Conservation (phyloP, 2,888 invertebrate genomes). For the Drosophila multiciliata region DNA sequence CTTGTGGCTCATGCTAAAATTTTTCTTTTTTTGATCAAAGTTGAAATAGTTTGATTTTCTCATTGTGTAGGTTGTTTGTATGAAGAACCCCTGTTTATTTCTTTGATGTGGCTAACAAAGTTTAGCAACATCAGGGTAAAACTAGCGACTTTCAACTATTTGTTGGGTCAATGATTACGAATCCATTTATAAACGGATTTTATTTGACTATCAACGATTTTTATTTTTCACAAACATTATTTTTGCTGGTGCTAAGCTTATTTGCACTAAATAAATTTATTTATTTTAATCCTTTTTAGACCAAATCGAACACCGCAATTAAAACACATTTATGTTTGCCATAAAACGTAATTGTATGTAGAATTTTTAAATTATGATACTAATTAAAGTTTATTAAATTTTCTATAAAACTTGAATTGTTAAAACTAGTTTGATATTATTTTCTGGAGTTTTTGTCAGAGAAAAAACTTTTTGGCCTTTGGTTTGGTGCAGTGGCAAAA, state of each 20-base stretch:
- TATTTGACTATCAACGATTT: not conserved
- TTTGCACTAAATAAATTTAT: not conserved
- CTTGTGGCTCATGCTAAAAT: not conserved
- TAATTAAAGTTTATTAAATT: not conserved
- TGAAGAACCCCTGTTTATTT: not conserved
- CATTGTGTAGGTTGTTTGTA: not conserved
- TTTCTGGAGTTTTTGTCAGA: not conserved
- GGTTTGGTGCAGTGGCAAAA: conserved; percentile 13
- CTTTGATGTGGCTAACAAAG: not conserved
- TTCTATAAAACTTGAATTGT: not conserved
- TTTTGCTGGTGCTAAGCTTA: not conserved
- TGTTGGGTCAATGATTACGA: not conserved
- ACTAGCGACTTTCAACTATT: not conserved
- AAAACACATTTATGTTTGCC: not conserved
- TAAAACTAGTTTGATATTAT: not conserved
- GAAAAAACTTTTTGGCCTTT: not conserved
- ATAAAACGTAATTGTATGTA: not conserved
- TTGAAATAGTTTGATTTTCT: not conserved
- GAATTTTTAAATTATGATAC: not conserved
- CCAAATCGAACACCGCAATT: not conserved
- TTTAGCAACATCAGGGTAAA: not conserved
- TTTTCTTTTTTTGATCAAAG: not conserved
- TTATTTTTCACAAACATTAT: not conserved
- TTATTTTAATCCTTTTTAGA: not conserved
- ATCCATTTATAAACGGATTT: not conserved